Base-by-base conservation (phyloP, 2,888 invertebrate species). In the Apomyelois bistriatella region DNA sequence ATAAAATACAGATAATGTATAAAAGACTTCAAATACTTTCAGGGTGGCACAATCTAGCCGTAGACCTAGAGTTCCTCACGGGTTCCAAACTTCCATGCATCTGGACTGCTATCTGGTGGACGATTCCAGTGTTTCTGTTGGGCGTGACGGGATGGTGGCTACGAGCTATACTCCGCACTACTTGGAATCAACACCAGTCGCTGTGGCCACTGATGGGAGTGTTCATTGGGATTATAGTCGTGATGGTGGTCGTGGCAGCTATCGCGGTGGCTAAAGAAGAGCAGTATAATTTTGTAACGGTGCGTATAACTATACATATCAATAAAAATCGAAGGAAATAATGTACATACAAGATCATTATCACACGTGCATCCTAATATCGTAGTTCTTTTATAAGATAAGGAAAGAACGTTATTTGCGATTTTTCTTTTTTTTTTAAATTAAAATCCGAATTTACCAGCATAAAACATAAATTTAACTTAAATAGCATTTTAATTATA, bases 131-230 rank as follows among this genome's bases (percentile, higher is more conserved):
- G 0, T 58, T 87, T 0, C 64, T 89, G 1, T 53, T 86, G 1
- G 86, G 82, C 0, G 68, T 84, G 10, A 76, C 82, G 0, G 88
- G 84, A 1, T 90, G 90, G 90, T 89, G 89, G 90, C 66, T 89
- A 1, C 64, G 84, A n/a, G 66, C 70, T 1, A 41, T 87, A 9
- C 66, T 88, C 1, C 68, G 74, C 17, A 60, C 61, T 1, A 66
- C 76, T 0, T 82, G 78, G 80, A 65, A 66, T 0, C 72, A 82
- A 10, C 64, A 66, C 0, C 65, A 66, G 13, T 75, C 72, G 0
- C 59, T 87, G 1, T 90, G 90, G 90, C 83, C 87, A 0, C 61
- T 90, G 35, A 68, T 82, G 1, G 84, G 72, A 22, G 81, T 79
- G 0, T 76, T 84, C 32, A 60, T 77, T 1, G 76, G 70, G 0